Conservation (phyloP, 2,797 vertebrate genomes). For the Nyctalus aviator region DNA sequence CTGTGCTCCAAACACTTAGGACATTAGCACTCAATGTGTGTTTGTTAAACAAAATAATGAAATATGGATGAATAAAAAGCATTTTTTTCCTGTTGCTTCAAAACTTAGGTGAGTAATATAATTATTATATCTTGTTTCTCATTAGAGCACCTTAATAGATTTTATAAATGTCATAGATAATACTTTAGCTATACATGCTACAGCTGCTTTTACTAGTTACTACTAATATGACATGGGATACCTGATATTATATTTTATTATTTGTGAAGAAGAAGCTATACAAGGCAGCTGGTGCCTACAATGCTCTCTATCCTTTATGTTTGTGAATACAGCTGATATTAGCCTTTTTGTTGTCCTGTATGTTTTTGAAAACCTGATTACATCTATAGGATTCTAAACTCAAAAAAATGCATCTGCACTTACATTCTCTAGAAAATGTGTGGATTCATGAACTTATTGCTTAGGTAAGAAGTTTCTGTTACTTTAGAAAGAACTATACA, state of each 20-base stretch:
- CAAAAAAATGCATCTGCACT: background rate
- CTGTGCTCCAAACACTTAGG: background rate
- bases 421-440: background rate
- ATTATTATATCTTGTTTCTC: background rate
- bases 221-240: background rate
- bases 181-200: background rate
- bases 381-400: background rate
- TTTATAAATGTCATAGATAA: background rate
- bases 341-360: background rate
- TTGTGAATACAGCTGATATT: background rate
- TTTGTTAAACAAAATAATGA: background rate
- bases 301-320: background rate
- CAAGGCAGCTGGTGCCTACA: background rate
- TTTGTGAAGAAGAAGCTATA: background rate
- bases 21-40: background rate
- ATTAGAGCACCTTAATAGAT: background rate
- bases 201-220: background rate
- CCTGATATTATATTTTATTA: background rate
- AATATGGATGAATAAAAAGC: background rate
- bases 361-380: slow-evolving; percentile 12
- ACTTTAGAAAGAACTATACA: background rate
- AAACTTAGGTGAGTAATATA: background rate
- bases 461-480: background rate
- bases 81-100: background rate
- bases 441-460: background rate